Evolutionary conservation across 1,140 invertebrate genomes (phyloP), one percentile per base, ranked within the genome.

Genomic region (Caenorhabditis remanei): DNA sequence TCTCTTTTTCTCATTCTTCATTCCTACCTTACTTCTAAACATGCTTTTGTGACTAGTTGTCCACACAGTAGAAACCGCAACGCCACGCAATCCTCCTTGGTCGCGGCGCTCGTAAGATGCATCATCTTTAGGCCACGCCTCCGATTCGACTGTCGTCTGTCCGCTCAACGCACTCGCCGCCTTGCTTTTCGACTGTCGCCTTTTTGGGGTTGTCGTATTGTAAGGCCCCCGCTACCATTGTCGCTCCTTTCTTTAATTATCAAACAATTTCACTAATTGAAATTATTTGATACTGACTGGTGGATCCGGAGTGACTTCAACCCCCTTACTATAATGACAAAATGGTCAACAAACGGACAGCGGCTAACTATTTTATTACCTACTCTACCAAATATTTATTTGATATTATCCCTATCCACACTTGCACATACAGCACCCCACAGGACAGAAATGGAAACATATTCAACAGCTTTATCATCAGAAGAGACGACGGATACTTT

Each of bases 41-140:
- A 71, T 71, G 65, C 71, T 79, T 79, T 79, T 79, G 71, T 79
- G 71, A 79, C 71, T 79, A 79, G 71, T 79, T 79, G 71, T 48
- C 19, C 71, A 79, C 71, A 79, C 71, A 79, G 71, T 79, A 79
- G 71, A 79, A 79, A 79, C 71, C 71, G 71, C 71, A 46, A 79
- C 21, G 71, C 46, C 71, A 40, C 71, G 13, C 71, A 79, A 46
- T 4, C 71, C 71, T 41, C 46, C 7, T 53, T 41, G n/a, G 40
- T 48, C 71, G 71, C 71, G n/a, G 67, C 67, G 67, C 67, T 50
- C 71, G 46, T 50, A 46, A 21, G 43, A 79, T 79, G 71, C 71
- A 79, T 79, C 71, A 79, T 79, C 71, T 79, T 79, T 79, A 79
- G 46, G 71, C 71, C 71, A 79, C 71, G 71, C 71, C 71, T 40